These are phyloP conservation scores for Eurytemora carolleeae DNA, from an alignment of 1,140 invertebrate species.

Conservation along the genomic window DNA sequence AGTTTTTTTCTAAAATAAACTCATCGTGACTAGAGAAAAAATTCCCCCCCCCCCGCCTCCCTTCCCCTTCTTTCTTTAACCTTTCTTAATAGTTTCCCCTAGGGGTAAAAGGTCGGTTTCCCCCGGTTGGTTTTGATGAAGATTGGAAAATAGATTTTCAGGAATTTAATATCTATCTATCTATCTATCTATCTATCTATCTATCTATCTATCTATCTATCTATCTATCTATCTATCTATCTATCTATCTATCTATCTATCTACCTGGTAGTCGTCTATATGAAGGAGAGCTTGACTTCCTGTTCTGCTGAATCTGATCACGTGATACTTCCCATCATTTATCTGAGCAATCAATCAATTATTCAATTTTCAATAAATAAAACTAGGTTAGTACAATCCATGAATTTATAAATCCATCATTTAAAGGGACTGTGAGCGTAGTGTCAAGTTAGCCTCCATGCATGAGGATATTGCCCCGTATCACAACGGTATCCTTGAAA, in stretches of 20 bases:
- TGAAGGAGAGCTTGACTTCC: slow-evolving; percentile 77
- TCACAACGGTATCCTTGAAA: too few species aligned
- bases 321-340: slow-evolving; percentile 82
- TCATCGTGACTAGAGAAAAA: not conserved
- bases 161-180: too few species aligned
- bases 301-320: slow-evolving; percentile 63
- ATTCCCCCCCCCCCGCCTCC: not conserved
- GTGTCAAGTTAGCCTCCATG: too few species aligned
- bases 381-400: too few species aligned
- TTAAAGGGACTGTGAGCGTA: too few species aligned
- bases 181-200: not conserved
- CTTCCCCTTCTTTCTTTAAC: not conserved
- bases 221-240: not conserved
- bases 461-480: too few species aligned
- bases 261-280: slow-evolving; percentile 70
- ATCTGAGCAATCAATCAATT: too few species aligned
- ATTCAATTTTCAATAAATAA: too few species aligned
- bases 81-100: not conserved
- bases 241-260: slow-evolving; percentile 24
- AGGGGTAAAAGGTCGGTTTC: not conserved
- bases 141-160: too few species aligned
- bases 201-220: not conserved
- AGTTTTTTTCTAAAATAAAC: too few species aligned
- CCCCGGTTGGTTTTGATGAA: not conserved
- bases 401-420: too few species aligned